Evolutionary conservation across 2,113 vertebrate genomes (phyloP), one percentile per base, ranked within the genome.

Genomic region (Pterocles orientalis): DNA sequence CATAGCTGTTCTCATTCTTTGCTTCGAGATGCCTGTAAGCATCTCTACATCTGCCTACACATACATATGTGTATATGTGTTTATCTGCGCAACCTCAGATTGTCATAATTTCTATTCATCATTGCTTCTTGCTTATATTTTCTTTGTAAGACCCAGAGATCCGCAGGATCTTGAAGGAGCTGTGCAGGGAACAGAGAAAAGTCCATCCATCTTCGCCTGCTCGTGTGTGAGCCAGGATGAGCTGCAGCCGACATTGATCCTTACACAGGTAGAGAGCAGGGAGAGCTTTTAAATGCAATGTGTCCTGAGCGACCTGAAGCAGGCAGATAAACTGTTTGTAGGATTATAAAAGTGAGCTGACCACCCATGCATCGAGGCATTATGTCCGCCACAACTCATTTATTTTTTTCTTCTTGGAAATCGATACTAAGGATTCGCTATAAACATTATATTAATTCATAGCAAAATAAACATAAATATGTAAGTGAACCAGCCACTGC

Each of bases 31-130:
- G 23, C 7, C 12, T 43, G 7, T 36, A 66, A 61, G 12, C 7
- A 17, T 50, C 20, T 21, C 34, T 26, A 54, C 26, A 39, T 20
- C 65, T 82, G 64, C 36, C 17, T 41, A 23, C 11, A 20, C 33
- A 48, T 0, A 0, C 2, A 29, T 16, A 53, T 3, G 28, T 76
- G 34, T 62, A 12, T 34, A 15, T 39, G 62, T 14, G 4, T 64
- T 62, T 64, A 28, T 66, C 28, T 57, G 3, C 60, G 51, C 13
- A 39, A 33, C 2, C 0, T 33, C 56, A 41, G 10, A 12, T 18
- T 64, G 47, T 39, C 16, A 31, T 34, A 54, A 79, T 64, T 79
- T 71, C 47, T 91, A 3, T 69, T 86, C 48, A 48, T 34, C n/a
- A 34, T 21, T 3, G 1, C 21, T 90, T 94, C 45, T 90, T 75